Percentiles rank a stretch among this genome's conserved stretches.
Evolutionary conservation across 2,888 invertebrate species (phyloP).

Genomic region (Lochmaea capreae): DNA sequence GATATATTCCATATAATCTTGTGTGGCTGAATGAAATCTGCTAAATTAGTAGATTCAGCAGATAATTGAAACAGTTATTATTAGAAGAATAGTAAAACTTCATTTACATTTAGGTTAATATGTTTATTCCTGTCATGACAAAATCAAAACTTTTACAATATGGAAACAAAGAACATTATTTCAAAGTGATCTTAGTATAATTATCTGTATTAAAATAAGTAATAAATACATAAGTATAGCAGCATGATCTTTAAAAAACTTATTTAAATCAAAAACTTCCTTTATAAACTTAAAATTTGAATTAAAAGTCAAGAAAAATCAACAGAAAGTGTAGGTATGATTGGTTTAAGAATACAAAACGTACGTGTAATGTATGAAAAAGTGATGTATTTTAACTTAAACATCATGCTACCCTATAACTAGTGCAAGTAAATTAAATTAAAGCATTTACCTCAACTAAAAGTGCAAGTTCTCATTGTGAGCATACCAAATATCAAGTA

Average conservation of each 20-base stretch:
- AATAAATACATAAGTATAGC: no score
- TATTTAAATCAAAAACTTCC: background rate
- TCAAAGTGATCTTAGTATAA: no score
- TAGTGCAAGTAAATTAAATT: background rate
- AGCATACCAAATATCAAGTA: background rate
- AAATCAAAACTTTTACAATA: no score
- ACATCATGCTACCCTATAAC: background rate
- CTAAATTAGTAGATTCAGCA: background rate
- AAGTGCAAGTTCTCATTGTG: background rate
- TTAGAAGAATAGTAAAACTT: no score
- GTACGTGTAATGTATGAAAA: background rate
- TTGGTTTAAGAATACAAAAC: background rate
- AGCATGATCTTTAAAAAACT: no score
- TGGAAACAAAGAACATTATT: no score
- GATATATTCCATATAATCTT: conserved; percentile 11
- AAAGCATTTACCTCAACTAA: background rate
- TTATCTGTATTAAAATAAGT: no score
- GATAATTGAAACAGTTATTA: background rate
- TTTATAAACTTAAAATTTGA: background rate
- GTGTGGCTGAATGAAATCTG: background rate
- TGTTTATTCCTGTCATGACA: no score
- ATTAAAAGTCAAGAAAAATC: background rate
- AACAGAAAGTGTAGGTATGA: background rate
- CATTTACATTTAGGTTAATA: no score
- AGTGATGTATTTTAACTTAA: background rate